Evolutionary conservation across 1,140 invertebrate species (phyloP), one percentile per base, ranked within the genome.

Genomic region (Branchinecta lynchi): DNA sequence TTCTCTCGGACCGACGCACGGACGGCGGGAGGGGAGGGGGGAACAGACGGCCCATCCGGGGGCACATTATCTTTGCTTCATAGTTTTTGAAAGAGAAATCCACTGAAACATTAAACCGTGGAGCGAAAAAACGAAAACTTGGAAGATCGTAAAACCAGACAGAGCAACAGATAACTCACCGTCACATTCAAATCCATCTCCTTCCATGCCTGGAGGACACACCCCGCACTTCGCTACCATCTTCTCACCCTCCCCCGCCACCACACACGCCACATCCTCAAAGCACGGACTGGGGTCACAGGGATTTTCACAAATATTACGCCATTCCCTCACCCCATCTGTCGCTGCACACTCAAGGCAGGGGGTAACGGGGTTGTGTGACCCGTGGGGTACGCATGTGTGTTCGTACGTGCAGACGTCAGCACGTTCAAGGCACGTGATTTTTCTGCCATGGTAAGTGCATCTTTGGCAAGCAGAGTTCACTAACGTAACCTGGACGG

Each of bases 151-250:
- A 32, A 5, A 32, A 32, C 32, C 32, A 32, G 5, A 32, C 32
- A 32, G 32, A 32, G 5, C 32, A 32, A 32, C 32, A 32, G 32
- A 32, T 32, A 32, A 60, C 51, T 60, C 17, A 60, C 51, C 51
- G 17, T 60, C 51, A 6, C 51, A 60, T 60, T 60, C 51, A 6
- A 60, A 60, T 60, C 51, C 51, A 60, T 60, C 51, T 15, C 51
- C 51, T 15, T 60, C 51, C 51, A 60, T 60, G 17, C 51, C 51
- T 20, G 51, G 51, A 60, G 51, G 51, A 20, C 51, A 60, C 51
- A 60, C 17, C 12, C 51, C 51, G 6, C 51, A 60, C 17, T 60
- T 60, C 12, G 51, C 51, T 60, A 60, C 51, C 51, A 60, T 60
- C 17, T 12, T 60, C 51, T 60, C 51, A 2, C 51, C 51, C 17